phyloP scores from a whole-genome alignment of 1,140 invertebrate species.

The Macrostomum lignano region DNA sequence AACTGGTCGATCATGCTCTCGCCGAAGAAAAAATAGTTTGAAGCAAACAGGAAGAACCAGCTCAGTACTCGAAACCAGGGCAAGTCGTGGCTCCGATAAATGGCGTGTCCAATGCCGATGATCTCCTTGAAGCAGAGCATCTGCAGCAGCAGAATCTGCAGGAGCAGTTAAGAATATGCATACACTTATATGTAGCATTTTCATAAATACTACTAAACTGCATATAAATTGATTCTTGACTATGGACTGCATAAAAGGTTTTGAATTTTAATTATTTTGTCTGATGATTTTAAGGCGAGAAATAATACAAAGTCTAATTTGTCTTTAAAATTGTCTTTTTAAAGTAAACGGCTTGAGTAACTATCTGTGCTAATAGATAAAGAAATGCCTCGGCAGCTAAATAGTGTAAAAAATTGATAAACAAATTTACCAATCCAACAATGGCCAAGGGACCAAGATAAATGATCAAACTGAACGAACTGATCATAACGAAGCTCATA shows the following conservation, averaged over 20 bases:
- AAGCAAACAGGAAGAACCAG: slow-evolving; percentile 92
- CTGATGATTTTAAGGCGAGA: no score
- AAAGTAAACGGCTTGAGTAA: no score
- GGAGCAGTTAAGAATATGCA: neutral
- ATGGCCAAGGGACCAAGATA: slow-evolving; percentile 73
- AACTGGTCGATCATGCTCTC: slow-evolving; percentile 91
- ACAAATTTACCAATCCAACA: slow-evolving; percentile 56
- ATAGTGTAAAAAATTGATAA: no score
- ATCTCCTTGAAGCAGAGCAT: slow-evolving; percentile 99
- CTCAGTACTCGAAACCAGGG: slow-evolving; percentile 94
- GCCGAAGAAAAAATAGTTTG: slow-evolving; percentile 96
- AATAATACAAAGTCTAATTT: no score
- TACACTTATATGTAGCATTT: no score
- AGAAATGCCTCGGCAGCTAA: no score
- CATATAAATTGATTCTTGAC: no score
- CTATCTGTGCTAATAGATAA: no score
- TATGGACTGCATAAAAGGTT: no score
- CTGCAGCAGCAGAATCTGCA: slow-evolving; percentile 69
- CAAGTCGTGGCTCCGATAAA: slow-evolving; percentile 79
- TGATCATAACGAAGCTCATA: slow-evolving; percentile 85
- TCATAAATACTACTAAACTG: no score
- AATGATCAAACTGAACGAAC: slow-evolving; percentile 67
- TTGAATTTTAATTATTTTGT: neutral
- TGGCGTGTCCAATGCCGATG: slow-evolving; percentile 92
- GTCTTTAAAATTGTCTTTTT: no score